Base-by-base conservation (phyloP, 1,140 invertebrate species). In the Listronotus bonariensis region DNA sequence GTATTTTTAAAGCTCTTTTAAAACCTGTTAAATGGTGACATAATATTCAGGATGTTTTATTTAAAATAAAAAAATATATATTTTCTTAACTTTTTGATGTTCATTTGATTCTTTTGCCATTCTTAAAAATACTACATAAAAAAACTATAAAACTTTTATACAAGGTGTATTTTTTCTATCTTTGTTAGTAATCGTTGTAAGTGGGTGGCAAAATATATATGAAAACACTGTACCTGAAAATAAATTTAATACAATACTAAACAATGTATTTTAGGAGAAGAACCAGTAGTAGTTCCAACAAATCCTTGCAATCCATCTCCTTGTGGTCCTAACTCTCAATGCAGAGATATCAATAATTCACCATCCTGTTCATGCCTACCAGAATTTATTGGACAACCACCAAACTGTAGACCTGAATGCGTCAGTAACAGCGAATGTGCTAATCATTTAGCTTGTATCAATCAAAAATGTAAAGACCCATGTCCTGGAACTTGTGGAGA, bases 371-470 rank as follows among this genome's bases (percentile, higher is more conserved):
- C 83, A 68, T 90, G 89, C 76, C 77, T 84, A 54, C 73, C 80
- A 26, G 82, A 84, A 61, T 87, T 83, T 71, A 82, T 83, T 31
- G 85, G 86, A 41, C 70, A 77, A 46, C 85, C 86, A 56, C 87
- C 87, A 40, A 83, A 83, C 66, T 89, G 87, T 76, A 76, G 85
- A 61, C 88, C 88, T 8, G 87, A 90, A 78, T 90, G 89, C 77
- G 82, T 83, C 20, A 86, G 85, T 68, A 88, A 88, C 73, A 82
- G 83, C 0, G 88, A 91, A 72, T 91, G 89, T 73, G 69, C 82
- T 1, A 80, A 76, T 56, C 80, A 82, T 68, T 77, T 82, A 53
- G 86, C 88, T 20, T 91, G 89, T 71, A 85, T 88, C 12, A 86
- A 85, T 67, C 82, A 83, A 64, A 84, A 83, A 60, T 87, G 85